These are phyloP conservation scores for Acanthopleura granulata DNA, from an alignment of 2,888 invertebrate genomes.

Conservation along the genomic window DNA sequence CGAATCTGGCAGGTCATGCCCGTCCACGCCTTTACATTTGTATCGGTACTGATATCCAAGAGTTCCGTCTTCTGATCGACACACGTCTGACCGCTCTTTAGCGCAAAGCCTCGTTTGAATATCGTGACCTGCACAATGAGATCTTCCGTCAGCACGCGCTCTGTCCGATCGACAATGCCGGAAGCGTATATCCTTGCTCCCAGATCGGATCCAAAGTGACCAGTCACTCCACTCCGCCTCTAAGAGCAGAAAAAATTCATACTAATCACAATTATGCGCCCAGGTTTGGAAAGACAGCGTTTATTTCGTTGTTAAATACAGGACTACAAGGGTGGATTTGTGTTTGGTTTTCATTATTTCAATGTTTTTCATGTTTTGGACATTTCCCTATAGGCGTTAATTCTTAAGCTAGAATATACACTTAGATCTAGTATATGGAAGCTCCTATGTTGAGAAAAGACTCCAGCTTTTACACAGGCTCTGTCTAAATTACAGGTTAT, in stretches of 20 bases:
- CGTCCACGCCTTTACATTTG: conserved; percentile 37
- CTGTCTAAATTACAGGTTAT: too few species aligned
- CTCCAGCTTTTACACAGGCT: too few species aligned
- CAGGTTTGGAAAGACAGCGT: too few species aligned
- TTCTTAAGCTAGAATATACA: too few species aligned
- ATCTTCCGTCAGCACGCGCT: conserved; percentile 19
- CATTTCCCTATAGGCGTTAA: too few species aligned
- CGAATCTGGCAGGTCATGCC: conserved; percentile 28
- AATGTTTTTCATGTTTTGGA: too few species aligned
- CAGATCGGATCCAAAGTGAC: conserved; percentile 52
- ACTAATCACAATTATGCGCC: not conserved
- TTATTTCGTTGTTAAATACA: too few species aligned
- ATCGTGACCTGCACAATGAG: conserved; percentile 29
- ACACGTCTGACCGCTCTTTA: not conserved
- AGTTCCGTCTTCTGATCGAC: conserved; percentile 23
- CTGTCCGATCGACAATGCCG: conserved; percentile 38
- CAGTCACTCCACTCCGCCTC: conserved; percentile 41
- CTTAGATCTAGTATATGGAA: too few species aligned
- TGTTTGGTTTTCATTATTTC: too few species aligned
- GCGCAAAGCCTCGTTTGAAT: conserved; percentile 14
- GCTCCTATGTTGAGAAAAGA: too few species aligned
- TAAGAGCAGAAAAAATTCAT: not conserved
- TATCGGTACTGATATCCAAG: conserved; percentile 27
- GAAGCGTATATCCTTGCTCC: conserved; percentile 44
- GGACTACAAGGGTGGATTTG: too few species aligned